Conservation (phyloP, 2,797 vertebrate species). For the Phataginus tetradactyla region DNA sequence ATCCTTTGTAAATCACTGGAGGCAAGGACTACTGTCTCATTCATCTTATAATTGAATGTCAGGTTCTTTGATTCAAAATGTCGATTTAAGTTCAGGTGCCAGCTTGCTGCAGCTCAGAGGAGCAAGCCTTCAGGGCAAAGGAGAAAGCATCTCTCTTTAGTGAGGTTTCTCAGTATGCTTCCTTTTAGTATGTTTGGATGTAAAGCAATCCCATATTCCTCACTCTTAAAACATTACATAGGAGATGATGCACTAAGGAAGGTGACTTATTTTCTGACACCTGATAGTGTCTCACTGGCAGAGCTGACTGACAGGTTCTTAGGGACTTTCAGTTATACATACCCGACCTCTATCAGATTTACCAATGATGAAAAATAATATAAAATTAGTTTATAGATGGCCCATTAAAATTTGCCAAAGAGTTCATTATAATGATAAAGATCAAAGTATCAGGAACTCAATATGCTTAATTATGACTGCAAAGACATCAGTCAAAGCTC, state of each 20-base stretch:
- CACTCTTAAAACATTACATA: background rate
- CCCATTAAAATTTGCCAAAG: constrained; percentile 81
- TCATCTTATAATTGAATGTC: background rate
- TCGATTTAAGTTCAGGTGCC: constrained; percentile 24
- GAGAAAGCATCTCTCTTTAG: background rate
- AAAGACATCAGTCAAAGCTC: constrained; percentile 85
- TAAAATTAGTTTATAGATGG: constrained; percentile 80
- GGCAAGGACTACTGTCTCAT: constrained; percentile 8
- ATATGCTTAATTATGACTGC: constrained; percentile 87
- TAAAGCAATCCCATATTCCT: constrained; percentile 11
- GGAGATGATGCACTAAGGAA: background rate
- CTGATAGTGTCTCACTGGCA: background rate
- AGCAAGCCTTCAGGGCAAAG: background rate
- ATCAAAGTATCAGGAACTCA: constrained; percentile 80
- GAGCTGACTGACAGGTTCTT: background rate
- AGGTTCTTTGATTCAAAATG: constrained; percentile 3
- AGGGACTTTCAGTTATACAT: background rate
- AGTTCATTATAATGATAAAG: constrained; percentile 83
- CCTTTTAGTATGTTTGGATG: constrained; percentile 41
- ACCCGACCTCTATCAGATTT: background rate
- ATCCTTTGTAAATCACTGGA: background rate
- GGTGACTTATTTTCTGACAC: background rate
- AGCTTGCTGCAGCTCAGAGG: background rate
- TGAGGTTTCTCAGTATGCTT: background rate
- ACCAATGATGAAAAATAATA: constrained; percentile 23